A percentile compares a stretch with the other conserved stretches of the same genome.
Conservation (phyloP, 2,797 vertebrate species). For the Pterois miles region DNA sequence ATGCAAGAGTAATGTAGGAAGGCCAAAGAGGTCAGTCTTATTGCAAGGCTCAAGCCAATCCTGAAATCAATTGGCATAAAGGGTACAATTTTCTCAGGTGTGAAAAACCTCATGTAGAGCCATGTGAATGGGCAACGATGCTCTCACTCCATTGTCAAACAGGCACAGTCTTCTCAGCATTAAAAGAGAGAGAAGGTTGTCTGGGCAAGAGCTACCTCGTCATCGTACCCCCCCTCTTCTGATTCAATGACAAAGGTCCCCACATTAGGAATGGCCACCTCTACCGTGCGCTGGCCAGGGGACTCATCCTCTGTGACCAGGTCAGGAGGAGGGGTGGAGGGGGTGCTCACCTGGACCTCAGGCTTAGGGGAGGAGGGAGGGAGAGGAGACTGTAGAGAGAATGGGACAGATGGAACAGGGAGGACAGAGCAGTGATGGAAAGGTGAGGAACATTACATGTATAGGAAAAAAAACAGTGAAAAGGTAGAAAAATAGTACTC, state of each 20-base stretch:
- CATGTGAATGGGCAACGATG: conserved; percentile 27
- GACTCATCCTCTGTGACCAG: conserved; percentile 78
- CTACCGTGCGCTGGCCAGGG: conserved; percentile 89
- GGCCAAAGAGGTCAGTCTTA: conserved; percentile 29
- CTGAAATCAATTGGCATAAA: background rate
- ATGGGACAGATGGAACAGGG: conserved; percentile 60
- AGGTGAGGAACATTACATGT: conserved; percentile 16
- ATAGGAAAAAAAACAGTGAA: background rate
- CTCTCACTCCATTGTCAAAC: conserved; percentile 48
- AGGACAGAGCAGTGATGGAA: conserved; percentile 42
- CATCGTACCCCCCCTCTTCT: conserved; percentile 97
- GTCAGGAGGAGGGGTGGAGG: conserved; percentile 68
- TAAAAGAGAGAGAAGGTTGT: conserved; percentile 1
- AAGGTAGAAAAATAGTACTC: background rate
- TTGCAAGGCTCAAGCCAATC: conserved; percentile 27
- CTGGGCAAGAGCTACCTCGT: conserved; percentile 89
- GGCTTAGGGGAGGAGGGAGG: conserved; percentile 80
- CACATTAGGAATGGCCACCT: conserved; percentile 95
- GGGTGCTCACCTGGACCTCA: conserved; percentile 60
- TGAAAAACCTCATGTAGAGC: conserved; percentile 56
- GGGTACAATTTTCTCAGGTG: conserved; percentile 45
- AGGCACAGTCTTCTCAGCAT: conserved; percentile 42
- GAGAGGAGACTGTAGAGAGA: conserved; percentile 73
- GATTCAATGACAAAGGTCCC: conserved; percentile 96
- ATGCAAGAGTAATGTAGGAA: conserved; percentile 40